Conservation (phyloP, 53 echinoderm and acorn worm genomes). For the Henricia sp. region DNA sequence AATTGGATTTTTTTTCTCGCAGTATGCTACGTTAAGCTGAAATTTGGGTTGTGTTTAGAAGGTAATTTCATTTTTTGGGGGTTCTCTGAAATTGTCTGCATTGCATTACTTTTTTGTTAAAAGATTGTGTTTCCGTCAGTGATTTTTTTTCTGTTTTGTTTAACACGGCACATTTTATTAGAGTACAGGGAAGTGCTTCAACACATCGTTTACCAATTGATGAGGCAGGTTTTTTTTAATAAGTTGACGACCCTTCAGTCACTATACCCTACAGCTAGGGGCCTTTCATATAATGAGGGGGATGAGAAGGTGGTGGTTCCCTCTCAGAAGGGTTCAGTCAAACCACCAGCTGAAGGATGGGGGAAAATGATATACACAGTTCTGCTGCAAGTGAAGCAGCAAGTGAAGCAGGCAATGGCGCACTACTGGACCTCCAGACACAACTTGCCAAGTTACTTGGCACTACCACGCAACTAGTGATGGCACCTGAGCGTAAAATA, state of each 20-base stretch:
- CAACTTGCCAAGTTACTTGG: not conserved
- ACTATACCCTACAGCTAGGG: not conserved
- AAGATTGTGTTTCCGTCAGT: no score
- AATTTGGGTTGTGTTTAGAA: no score
- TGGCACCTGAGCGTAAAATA: constrained; percentile 35
- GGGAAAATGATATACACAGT: not conserved
- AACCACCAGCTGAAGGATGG: constrained; percentile 18
- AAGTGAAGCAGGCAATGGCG: not conserved
- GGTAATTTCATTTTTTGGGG: no score
- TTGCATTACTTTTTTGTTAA: no score
- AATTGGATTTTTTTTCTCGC: no score
- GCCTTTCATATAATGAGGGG: not conserved
- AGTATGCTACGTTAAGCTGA: no score
- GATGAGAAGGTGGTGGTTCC: not conserved
- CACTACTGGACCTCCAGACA: not conserved
- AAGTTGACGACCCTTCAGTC: not conserved
- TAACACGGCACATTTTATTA: no score
- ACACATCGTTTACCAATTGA: no score
- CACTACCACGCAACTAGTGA: not conserved
- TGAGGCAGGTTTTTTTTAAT: no score
- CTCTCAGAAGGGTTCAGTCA: not conserved
- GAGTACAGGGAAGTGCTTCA: no score
- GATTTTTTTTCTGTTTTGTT: no score
- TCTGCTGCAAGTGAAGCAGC: not conserved
- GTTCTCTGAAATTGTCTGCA: no score